These are phyloP conservation scores for Anomalospiza imberbis DNA, from an alignment of 2,797 vertebrate species.

Conservation along the genomic window DNA sequence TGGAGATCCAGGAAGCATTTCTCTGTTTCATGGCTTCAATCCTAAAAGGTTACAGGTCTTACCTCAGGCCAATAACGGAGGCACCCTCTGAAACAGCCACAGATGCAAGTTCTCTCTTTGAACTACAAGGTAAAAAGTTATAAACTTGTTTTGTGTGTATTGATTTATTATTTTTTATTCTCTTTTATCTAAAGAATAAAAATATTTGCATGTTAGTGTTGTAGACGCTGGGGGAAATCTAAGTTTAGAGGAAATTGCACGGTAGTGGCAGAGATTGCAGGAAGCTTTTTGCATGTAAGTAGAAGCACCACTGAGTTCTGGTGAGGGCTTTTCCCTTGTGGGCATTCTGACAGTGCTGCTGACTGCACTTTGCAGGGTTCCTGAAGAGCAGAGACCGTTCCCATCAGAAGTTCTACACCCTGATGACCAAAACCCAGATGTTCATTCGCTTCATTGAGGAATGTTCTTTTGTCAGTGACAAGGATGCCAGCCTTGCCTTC, in stretches of 20 bases:
- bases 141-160: not conserved
- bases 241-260: not conserved
- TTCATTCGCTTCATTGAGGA: conserved; percentile 99
- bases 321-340: not conserved
- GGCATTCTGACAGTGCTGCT: not conserved
- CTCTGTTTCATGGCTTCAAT: conserved; percentile 98
- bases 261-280: not conserved
- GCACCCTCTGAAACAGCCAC: conserved; percentile 98
- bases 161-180: not conserved
- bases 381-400: conserved; percentile 96
- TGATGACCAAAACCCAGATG: conserved; percentile 99
- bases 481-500: conserved; percentile 96
- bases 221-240: not conserved
- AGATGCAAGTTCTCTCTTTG: conserved; percentile 94
- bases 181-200: not conserved
- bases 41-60: conserved; percentile 94
- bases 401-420: conserved; percentile 96
- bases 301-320: not conserved
- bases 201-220: not conserved
- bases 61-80: conserved; percentile 93
- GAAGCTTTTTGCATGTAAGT: accelerated
- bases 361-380: conserved; percentile 80
- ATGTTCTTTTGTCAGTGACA: conserved; percentile 98
- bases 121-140: conserved; percentile 85
- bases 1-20: conserved; percentile 98